Percentiles rank a stretch among this genome's conserved stretches.
These are phyloP conservation scores for Dryas iulia DNA, from an alignment of 1,140 invertebrate genomes.

Conservation along the genomic window DNA sequence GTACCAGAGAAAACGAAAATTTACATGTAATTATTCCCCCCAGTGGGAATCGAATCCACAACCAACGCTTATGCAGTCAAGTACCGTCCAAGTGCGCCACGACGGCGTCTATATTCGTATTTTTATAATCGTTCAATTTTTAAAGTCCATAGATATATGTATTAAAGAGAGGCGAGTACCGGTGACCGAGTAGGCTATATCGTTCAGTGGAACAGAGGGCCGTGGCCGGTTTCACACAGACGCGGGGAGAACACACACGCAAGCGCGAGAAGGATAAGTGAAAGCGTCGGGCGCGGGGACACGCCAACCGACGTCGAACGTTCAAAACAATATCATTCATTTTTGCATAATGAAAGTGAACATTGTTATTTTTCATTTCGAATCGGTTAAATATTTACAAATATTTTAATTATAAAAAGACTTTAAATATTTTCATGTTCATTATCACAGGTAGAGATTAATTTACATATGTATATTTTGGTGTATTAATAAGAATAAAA, in stretches of 20 bases:
- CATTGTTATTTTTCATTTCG: background rate
- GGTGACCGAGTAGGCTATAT: constrained; percentile 18
- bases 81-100: too few species aligned
- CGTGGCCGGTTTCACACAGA: constrained; percentile 25
- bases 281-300: constrained; percentile 33
- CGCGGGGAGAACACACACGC: constrained; percentile 7
- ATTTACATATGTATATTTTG: too few species aligned
- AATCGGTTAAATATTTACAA: background rate
- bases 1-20: too few species aligned
- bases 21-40: too few species aligned
- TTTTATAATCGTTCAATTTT: too few species aligned
- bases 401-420: background rate
- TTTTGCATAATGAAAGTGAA: constrained; percentile 30
- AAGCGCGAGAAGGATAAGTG: constrained; percentile 42
- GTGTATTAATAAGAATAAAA: too few species aligned
- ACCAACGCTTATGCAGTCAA: too few species aligned
- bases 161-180: background rate
- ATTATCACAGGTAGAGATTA: background rate
- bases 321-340: constrained; percentile 23
- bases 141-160: background rate
- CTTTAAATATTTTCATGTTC: background rate
- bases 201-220: constrained; percentile 31
- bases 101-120: too few species aligned
- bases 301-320: background rate
- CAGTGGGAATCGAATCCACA: too few species aligned